Evolutionary conservation across 2,888 invertebrate genomes (phyloP), one percentile per base, ranked within the genome.

Genomic region (Archaeoteleia sp.): DNA sequence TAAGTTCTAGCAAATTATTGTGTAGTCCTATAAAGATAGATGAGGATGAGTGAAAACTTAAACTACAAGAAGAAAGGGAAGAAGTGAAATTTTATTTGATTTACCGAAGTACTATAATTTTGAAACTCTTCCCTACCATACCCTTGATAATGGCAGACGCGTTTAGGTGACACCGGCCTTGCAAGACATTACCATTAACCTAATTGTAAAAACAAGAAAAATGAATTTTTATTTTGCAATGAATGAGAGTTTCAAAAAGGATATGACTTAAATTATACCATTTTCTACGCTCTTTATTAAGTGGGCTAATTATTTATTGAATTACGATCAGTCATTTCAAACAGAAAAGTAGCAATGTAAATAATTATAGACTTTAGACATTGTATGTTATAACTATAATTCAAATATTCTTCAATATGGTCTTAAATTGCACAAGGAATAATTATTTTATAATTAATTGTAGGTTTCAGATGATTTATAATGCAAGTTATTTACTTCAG

Each of bases 71-170:
- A 27, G 9, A 27, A 49, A 8, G 20, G 8, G n/a, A n/a, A 20
- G 14, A 27, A 48, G 54, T 37, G 23, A 9, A 51, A 17, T 42
- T 30, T 13, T 15, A 43, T 37, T 7, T 58, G 49, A 69, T 43
- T 87, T 87, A 95, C 95, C 96, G 92, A 76, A 95, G 87, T 45
- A 95, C 87, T 73, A 97, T 91, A 81, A 98, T 91, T 86, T 95
- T 95, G 87, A 96, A 92, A 73, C 90, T 87, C 10, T 92, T 92
- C 37, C 93, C 93, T 6, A 93, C 91, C 70, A 97, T 88, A 43
- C 94, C 93, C 87, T 97, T 97, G 86, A 99, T 98, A 82, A 97
- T 93, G 14, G 95, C 95, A 0, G 98, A 96, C 12, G 97, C 98
- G 86, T 98, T 97, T 71, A 98, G 90, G 86, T 98, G 98, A 86